Conservation (phyloP, 1,140 invertebrate genomes). For the Condylostylus longicornis region DNA sequence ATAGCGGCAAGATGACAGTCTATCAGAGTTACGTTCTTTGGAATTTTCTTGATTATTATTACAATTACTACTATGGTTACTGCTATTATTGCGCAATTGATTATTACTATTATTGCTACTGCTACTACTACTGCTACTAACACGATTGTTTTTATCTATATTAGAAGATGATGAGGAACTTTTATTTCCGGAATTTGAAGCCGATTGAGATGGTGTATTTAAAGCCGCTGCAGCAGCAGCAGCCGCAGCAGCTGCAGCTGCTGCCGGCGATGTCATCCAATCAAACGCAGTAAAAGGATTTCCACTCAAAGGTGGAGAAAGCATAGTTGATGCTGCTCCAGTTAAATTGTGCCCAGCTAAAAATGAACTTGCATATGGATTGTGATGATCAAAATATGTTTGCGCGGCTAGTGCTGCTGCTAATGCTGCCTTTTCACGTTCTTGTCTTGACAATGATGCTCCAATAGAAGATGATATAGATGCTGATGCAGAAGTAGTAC, state of each 20-base stretch:
- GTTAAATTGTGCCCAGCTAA: conserved; percentile 1
- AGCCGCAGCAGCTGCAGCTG: conserved; percentile 8
- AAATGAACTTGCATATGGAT: background rate
- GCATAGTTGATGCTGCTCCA: conserved; percentile 16
- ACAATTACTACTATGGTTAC: too few relatives aligned
- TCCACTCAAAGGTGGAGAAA: conserved; percentile 19
- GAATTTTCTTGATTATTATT: too few relatives aligned
- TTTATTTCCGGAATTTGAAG: too few relatives aligned
- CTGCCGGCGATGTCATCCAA: conserved; percentile 9
- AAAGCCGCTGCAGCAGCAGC: conserved; percentile 6
- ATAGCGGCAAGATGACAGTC: too few relatives aligned
- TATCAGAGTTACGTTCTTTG: too few relatives aligned
- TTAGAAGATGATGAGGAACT: too few relatives aligned
- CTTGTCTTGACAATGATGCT: background rate
- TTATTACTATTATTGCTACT: too few relatives aligned
- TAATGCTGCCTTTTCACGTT: conserved; percentile 1
- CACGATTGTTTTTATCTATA: too few relatives aligned
- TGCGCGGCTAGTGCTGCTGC: conserved; percentile 4
- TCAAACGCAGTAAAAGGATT: conserved; percentile 6
- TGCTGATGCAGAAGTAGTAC: background rate
- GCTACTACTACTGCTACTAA: too few relatives aligned
- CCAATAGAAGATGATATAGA: background rate
- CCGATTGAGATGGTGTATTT: too few relatives aligned
- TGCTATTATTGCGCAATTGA: too few relatives aligned
- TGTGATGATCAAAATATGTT: background rate